These are phyloP conservation scores for Phoeniculus purpureus DNA, from an alignment of 2,797 vertebrate species.

Conservation along the genomic window DNA sequence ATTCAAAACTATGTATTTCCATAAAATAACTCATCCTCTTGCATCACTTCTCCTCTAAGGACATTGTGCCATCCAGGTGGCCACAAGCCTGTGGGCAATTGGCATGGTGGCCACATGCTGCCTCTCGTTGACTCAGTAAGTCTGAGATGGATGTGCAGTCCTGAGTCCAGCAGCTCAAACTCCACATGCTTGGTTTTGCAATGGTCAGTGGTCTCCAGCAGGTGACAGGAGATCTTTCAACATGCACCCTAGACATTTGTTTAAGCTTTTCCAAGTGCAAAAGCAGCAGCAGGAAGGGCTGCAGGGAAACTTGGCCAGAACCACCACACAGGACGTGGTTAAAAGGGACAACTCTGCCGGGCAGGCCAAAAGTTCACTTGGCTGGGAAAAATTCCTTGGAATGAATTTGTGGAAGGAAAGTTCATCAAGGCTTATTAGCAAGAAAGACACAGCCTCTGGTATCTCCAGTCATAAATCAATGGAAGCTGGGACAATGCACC, in stretches of 20 bases:
- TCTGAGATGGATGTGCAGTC: rapidly evolving
- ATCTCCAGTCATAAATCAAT: neutral
- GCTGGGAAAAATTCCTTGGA: neutral
- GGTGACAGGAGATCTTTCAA: neutral
- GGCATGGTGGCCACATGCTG: rapidly evolving
- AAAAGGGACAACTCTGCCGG: neutral
- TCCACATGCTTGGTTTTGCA: neutral
- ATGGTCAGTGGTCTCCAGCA: neutral
- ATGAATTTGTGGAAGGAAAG: constrained; percentile 44
- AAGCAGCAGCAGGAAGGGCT: neutral
- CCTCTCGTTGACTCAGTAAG: neutral
- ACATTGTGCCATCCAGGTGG: neutral
- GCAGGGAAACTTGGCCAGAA: rapidly evolving
- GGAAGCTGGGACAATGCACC: neutral
- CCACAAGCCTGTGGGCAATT: neutral
- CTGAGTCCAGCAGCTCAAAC: rapidly evolving
- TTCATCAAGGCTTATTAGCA: neutral
- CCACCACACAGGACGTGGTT: neutral
- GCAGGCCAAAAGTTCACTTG: neutral
- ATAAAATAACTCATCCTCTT: neutral
- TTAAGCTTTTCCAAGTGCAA: neutral
- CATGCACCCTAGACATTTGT: neutral
- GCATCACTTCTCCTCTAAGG: neutral
- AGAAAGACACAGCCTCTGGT: neutral
- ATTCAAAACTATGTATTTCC: neutral